Percentiles rank a stretch among this genome's conserved stretches.
Evolutionary conservation across 2,113 vertebrate species (phyloP).

Genomic region (Bos javanicus): DNA sequence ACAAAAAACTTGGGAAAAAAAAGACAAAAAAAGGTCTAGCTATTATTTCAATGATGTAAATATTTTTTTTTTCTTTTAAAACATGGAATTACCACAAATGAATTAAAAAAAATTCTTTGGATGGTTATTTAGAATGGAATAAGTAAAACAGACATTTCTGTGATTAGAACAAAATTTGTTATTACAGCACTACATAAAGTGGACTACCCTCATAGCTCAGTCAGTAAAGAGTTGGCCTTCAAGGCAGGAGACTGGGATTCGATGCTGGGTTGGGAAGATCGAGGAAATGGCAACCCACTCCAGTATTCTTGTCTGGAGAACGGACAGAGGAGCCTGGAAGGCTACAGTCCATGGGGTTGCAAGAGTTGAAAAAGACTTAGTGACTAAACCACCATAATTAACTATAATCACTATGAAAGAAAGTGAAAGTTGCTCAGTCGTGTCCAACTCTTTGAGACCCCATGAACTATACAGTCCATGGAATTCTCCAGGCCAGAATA

Average conservation of each 20-base stretch:
- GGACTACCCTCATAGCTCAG: neutral
- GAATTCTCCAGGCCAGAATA: neutral
- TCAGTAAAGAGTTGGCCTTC: neutral
- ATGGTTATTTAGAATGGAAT: neutral
- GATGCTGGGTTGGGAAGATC: neutral
- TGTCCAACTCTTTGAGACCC: neutral
- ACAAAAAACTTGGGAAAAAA: neutral
- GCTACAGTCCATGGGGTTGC: neutral
- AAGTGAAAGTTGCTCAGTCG: neutral
- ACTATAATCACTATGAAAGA: neutral
- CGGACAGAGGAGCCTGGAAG: neutral
- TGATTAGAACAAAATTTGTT: neutral
- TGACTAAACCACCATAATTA: neutral
- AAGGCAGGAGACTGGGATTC: accelerated
- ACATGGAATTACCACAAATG: neutral
- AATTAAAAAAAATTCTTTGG: neutral
- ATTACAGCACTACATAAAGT: neutral
- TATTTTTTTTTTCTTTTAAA: neutral
- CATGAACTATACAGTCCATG: neutral
- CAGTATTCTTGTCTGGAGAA: neutral
- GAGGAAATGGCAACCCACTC: neutral
- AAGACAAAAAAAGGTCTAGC: neutral
- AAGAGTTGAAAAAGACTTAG: neutral
- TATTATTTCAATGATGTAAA: neutral
- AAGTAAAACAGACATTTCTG: neutral